phyloP scores from a whole-genome alignment of 2,888 invertebrate genomes.

The Xestoiulus laeticollis region DNA sequence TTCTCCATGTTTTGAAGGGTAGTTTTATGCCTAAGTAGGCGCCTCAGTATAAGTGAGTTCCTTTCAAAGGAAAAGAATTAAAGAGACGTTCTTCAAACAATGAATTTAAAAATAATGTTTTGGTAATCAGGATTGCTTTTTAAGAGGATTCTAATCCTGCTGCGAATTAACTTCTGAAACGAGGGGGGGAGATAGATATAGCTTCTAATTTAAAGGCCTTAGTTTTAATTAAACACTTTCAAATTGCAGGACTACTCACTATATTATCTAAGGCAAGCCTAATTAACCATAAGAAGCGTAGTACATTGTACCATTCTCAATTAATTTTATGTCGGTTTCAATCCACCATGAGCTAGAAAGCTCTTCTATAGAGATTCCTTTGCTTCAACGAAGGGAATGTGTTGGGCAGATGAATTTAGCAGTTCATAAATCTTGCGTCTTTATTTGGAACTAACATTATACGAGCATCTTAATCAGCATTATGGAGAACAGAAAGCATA shows the following conservation, averaged over 20 bases:
- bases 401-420: background rate
- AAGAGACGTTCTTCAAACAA: no score
- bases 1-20: no score
- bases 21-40: no score
- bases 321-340: background rate
- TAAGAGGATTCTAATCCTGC: background rate
- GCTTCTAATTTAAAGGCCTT: background rate
- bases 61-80: no score
- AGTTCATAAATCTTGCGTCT: conserved; percentile 2
- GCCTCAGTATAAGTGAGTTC: no score
- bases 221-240: conserved; percentile 33
- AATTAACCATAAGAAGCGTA: conserved; percentile 22
- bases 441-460: background rate
- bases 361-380: background rate
- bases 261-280: background rate
- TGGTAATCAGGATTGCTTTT: background rate
- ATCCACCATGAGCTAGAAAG: background rate
- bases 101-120: no score
- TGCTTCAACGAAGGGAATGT: background rate
- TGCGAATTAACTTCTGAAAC: background rate
- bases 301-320: background rate
- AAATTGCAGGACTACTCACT: background rate
- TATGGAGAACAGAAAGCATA: background rate
- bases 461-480: conserved; percentile 7
- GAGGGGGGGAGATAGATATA: background rate